Percentiles rank a stretch among this genome's conserved stretches.
Evolutionary conservation across 2,797 vertebrate species (phyloP).

Genomic region (Ceryle rudis): DNA sequence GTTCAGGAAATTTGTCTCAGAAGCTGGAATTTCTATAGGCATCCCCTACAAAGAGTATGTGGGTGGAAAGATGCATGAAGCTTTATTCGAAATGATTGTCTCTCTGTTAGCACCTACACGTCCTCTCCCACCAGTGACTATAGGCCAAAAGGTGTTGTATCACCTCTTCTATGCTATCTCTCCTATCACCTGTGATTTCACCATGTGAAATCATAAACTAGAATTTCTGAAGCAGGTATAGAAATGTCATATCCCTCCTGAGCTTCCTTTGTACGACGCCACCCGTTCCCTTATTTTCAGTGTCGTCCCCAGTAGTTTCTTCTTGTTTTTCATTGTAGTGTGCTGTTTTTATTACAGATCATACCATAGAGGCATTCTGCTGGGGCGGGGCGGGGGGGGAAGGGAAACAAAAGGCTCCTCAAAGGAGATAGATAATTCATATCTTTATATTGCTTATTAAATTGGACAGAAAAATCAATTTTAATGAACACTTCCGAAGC

Average conservation of each 20-base stretch:
- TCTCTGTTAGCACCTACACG: neutral
- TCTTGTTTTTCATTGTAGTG: neutral
- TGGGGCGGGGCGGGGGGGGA: no score
- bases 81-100: neutral
- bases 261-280: accelerated
- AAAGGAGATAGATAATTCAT: neutral
- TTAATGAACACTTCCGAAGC: slow-evolving; percentile 26
- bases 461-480: slow-evolving; percentile 33
- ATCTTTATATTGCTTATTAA: slow-evolving; percentile 6
- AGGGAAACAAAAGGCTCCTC: neutral
- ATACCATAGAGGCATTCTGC: neutral
- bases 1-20: neutral
- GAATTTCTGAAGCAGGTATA: neutral
- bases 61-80: accelerated
- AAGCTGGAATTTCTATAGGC: neutral
- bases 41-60: accelerated
- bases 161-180: neutral
- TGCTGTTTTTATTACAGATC: neutral
- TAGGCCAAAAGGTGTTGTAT: no score
- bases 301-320: neutral
- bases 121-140: neutral
- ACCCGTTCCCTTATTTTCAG: neutral
- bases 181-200: accelerated
- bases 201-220: neutral
- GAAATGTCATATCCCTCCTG: neutral